phyloP scores from a whole-genome alignment of 23 tunicate species.

The Oikopleura vanhoeffeni region DNA sequence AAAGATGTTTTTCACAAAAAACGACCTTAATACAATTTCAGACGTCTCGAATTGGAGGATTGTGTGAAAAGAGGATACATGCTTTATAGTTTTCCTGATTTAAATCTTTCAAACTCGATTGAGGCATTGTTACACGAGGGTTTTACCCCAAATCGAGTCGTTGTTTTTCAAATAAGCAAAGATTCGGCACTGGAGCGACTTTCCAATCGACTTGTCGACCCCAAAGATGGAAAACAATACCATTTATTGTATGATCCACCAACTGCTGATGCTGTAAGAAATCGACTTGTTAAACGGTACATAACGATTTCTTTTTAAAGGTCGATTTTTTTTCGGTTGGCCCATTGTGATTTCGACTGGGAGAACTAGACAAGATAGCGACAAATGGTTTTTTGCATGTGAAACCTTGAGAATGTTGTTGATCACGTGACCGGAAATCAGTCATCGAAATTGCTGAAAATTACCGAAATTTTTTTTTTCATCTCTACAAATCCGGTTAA shows the following conservation, averaged over 20 bases:
- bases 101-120: background rate
- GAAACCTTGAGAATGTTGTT: no score
- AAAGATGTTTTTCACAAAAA: no score
- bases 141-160: background rate
- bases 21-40: no score
- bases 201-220: background rate
- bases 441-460: no score
- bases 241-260: background rate
- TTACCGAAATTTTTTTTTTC: no score
- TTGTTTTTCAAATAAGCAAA: slow-evolving; percentile 1
- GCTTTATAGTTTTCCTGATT: background rate
- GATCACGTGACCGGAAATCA: no score
- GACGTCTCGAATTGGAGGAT: background rate
- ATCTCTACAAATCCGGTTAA: no score
- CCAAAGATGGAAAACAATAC: background rate
- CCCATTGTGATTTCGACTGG: no score
- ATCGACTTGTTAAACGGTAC: background rate
- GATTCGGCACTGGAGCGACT: background rate
- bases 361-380: no score
- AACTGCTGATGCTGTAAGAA: background rate
- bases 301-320: no score
- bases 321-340: no score
- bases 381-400: no score
- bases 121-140: background rate
- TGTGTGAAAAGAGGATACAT: background rate